Conservation (phyloP, 1,140 invertebrate species). For the Contarinia nasturtii region DNA sequence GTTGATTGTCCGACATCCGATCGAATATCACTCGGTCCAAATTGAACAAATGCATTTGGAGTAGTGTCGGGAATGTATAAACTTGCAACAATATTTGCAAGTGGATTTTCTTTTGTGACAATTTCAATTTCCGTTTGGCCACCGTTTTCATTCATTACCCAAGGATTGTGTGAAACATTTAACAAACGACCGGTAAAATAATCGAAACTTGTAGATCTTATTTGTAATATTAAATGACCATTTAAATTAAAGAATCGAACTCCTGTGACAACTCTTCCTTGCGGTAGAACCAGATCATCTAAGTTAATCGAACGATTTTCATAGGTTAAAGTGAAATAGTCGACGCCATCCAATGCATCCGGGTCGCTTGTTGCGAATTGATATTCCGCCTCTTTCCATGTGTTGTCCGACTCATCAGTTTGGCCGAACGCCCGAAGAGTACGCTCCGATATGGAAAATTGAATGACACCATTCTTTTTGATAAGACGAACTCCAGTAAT, state of each 20-base stretch:
- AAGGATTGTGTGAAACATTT: too few species aligned
- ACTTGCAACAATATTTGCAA: too few species aligned
- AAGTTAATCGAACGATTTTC: slow-evolving; percentile 58
- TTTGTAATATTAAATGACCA: slow-evolving; percentile 65
- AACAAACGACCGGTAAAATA: too few species aligned
- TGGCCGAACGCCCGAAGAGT: slow-evolving; percentile 57
- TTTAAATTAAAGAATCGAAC: slow-evolving; percentile 54
- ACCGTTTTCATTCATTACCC: too few species aligned
- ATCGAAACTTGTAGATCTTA: slow-evolving; percentile 22
- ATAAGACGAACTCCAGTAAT: not conserved
- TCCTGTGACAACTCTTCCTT: slow-evolving; percentile 39
- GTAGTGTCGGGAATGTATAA: too few species aligned
- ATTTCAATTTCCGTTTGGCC: too few species aligned
- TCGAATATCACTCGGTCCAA: too few species aligned
- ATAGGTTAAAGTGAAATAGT: slow-evolving; percentile 56
- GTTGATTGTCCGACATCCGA: too few species aligned
- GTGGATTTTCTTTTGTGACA: too few species aligned
- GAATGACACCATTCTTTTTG: not conserved
- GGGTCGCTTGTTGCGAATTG: slow-evolving; percentile 33
- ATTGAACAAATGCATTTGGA: too few species aligned
- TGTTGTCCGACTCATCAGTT: slow-evolving; percentile 46
- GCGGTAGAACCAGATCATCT: slow-evolving; percentile 50
- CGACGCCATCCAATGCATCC: slow-evolving; percentile 26
- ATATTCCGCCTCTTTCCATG: slow-evolving; percentile 38
- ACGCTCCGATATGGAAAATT: slow-evolving; percentile 24